Evolutionary conservation across 1,140 invertebrate genomes (phyloP).

Genomic region (Pseudomyrmex pallidus): DNA sequence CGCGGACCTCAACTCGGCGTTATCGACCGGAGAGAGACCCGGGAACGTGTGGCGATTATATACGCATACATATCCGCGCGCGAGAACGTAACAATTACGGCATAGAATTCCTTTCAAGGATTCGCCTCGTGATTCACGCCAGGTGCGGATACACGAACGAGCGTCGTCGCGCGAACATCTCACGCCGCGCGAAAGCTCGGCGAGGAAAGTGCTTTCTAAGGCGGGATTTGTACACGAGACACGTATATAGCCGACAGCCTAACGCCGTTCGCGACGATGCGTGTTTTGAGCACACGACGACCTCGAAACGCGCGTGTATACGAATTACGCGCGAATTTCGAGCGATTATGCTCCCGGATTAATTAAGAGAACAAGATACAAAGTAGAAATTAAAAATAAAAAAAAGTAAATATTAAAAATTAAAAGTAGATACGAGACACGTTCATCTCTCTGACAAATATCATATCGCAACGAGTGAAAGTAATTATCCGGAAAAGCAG

Average conservation of each 20-base stretch:
- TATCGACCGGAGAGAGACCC: conserved; percentile 16
- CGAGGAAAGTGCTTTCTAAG: conserved; percentile 24
- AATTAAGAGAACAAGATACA: not conserved
- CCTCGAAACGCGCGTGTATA: too few species aligned
- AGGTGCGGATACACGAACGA: conserved; percentile 17
- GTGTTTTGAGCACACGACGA: not conserved
- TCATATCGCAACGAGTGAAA: conserved; percentile 22
- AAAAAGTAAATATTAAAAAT: not conserved
- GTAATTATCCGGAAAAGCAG: conserved; percentile 31
- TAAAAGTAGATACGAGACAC: conserved; percentile 1
- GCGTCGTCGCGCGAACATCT: conserved; percentile 9
- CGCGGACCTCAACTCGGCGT: conserved; percentile 2
- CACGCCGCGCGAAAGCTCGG: conserved; percentile 20
- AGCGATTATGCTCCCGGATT: not conserved
- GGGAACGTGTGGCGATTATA: conserved; percentile 34
- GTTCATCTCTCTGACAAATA: conserved; percentile 19
- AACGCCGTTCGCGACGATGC: not conserved
- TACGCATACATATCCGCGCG: not conserved
- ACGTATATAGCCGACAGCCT: conserved; percentile 1
- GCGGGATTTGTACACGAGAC: not conserved
- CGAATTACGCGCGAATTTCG: too few species aligned
- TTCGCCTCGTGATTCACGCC: conserved; percentile 43
- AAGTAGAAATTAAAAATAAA: too few species aligned
- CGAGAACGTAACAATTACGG: conserved; percentile 52
- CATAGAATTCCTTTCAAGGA: conserved; percentile 57